Base-by-base conservation (phyloP, 2,113 vertebrate species). In the Tragulus kanchil region DNA sequence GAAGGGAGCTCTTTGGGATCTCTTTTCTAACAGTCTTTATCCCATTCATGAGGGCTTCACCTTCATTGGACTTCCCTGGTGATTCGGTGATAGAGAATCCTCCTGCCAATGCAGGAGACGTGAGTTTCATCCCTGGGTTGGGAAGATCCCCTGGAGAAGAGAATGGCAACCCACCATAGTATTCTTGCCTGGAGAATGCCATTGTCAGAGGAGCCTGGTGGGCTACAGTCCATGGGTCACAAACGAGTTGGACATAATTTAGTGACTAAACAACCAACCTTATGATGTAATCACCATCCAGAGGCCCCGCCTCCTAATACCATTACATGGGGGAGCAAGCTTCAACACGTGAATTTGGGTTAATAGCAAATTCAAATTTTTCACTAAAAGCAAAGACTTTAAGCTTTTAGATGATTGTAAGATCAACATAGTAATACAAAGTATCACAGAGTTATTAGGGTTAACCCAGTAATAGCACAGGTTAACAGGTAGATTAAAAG, bases 81-180 rank as follows among this genome's bases (percentile, higher is more conserved):
- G 36, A 5, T 10, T 71, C 69, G 42, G 10, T 23, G 13, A 36
- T 71, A 45, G 42, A 45, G 5, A 71, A 23, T 45, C 69, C 11
- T 23, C 19, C 69, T 71, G 69, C 36, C 1, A 0, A 71, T 21
- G 21, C 5, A 23, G 69, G 69, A 19, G 5, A 45, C 23, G 21
- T 13, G 69, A 5, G 19, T 45, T 71, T 0, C 0, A 45, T 71
- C 69, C 69, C 10, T 23, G 36, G 36, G 5, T 12, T 23, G 36
- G 69, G 69, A 71, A 71, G 69, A 71, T 45, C 19, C 69, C 69
- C 36, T 71, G 36, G 19, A 71, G 36, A 45, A 71, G 69, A 5
- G 45, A 71, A 17, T 71, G 69, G 36, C 19, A 23, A 45, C 36
- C 19, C 36, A 45, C 19, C 45, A 42, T 3, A 3, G 5, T 71